Evolutionary conservation across 2,797 vertebrate species (phyloP), one percentile per base, ranked within the genome.

Genomic region (Saxicola maurus): DNA sequence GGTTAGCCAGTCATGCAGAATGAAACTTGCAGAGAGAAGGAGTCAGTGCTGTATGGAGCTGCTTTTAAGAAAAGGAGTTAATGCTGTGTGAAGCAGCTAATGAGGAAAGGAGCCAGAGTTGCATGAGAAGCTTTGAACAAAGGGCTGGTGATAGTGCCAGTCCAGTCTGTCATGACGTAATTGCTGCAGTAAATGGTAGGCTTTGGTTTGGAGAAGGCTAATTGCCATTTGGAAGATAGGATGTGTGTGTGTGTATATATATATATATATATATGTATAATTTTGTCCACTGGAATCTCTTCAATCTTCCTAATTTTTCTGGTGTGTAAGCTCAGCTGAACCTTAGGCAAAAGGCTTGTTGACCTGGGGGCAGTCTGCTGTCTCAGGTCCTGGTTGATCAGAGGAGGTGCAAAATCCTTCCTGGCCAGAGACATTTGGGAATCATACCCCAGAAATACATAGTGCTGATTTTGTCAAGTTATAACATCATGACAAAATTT

Each of bases 401-500:
- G 31, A 49, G 67, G 31, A 56, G 37, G 10, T 40, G 6, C 27
- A 84, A 55, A 64, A 55, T 66, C 48, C 24, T 67, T 56, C 25
- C 38, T 77, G 42, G 16, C 23, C 2, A 4, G 53, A 25, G 16
- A 20, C 2, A 11, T 18, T 19, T 43, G 43, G 14, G 28, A 61
- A 19, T 82, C 53, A 49, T 79, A 46, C 24, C 14, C 17, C 61
- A 82, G 61, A 65, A 74, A 43, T 35, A 35, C 0, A 0, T 13
- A 27, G 33, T 37, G 37, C 6, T 30, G 48, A 21, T 82, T 68
- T 79, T 76, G 28, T 90, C 31, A 78, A 60, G 48, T 69, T 4
- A 0, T 51, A 61, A 17, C 5, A 2, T 11, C 14, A 1, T 7
- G 15, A 17, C 9, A 59, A 4, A 3, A 2, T 10, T 55, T 79